These are phyloP conservation scores for Elymnias hypermnestra DNA, from an alignment of 1,140 invertebrate species.

Conservation along the genomic window DNA sequence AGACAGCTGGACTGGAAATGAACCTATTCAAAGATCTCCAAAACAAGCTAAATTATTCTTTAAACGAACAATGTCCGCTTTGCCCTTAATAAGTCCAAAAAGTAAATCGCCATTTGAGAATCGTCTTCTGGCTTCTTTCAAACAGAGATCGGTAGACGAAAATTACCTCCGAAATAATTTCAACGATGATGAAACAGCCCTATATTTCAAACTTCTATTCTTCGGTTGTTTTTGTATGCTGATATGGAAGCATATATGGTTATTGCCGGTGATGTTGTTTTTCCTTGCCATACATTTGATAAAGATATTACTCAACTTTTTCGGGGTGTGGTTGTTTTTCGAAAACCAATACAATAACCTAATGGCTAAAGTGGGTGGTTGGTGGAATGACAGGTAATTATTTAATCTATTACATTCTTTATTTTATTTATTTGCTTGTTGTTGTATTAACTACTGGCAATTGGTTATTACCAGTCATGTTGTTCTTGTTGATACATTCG, in stretches of 20 bases:
- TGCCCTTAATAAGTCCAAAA: conserved; percentile 57
- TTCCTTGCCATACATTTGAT: conserved; percentile 65
- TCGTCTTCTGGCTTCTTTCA: conserved; percentile 56
- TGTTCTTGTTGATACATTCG: too few species aligned
- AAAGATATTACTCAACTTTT: conserved; percentile 59
- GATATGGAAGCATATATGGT: conserved; percentile 72
- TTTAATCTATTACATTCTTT: conserved; percentile 4
- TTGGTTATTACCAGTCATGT: too few species aligned
- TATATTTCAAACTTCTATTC: conserved; percentile 68
- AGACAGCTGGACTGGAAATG: conserved; percentile 47
- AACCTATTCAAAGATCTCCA: conserved; percentile 45
- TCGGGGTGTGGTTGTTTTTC: conserved; percentile 70
- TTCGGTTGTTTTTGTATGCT: conserved; percentile 70
- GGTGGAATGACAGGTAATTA: conserved; percentile 64
- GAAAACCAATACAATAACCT: conserved; percentile 63
- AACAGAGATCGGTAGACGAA: conserved; percentile 62
- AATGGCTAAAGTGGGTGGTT: conserved; percentile 45
- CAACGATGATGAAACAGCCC: conserved; percentile 64
- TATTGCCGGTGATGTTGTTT: conserved; percentile 65
- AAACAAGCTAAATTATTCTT: conserved; percentile 59
- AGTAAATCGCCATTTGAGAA: conserved; percentile 56
- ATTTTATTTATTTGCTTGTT: not conserved
- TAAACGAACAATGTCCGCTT: conserved; percentile 67
- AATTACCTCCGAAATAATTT: conserved; percentile 63
- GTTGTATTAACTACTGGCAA: not conserved